These are phyloP conservation scores for Mobula hypostoma DNA, from an alignment of 2,113 vertebrate species.

Conservation along the genomic window DNA sequence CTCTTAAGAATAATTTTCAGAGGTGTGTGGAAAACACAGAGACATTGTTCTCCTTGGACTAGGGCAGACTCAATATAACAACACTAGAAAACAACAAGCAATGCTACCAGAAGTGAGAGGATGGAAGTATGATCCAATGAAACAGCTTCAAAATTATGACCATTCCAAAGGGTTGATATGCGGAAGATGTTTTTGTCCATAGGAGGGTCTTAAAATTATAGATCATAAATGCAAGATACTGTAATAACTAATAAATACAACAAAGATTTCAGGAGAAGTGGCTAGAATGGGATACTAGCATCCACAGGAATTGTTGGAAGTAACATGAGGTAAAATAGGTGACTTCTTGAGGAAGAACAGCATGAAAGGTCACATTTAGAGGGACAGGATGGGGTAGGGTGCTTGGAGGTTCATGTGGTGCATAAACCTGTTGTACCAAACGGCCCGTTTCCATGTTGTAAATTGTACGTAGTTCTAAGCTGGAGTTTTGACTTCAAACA, in stretches of 20 bases:
- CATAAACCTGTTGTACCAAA: not conserved
- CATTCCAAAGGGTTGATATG: not conserved
- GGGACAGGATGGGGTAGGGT: no score
- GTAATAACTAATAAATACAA: not conserved
- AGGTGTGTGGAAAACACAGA: no score
- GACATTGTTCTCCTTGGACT: no score
- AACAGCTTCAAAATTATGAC: not conserved
- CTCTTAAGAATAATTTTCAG: no score
- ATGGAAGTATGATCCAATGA: not conserved
- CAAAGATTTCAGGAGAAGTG: not conserved
- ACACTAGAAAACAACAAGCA: no score
- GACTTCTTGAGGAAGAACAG: not conserved
- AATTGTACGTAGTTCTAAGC: not conserved
- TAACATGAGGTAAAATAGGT: not conserved
- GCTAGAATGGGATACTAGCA: not conserved
- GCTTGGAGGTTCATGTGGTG: not conserved
- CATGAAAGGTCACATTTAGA: not conserved
- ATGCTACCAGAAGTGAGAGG: not conserved
- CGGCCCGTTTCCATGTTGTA: not conserved
- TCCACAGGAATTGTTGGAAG: not conserved
- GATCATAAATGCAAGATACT: not conserved
- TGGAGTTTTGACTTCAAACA: not conserved
- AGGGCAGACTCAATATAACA: no score
- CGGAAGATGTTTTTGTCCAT: not conserved
- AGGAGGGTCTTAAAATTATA: not conserved